Conservation (phyloP, 2,797 vertebrate species). For the Argya squamiceps region DNA sequence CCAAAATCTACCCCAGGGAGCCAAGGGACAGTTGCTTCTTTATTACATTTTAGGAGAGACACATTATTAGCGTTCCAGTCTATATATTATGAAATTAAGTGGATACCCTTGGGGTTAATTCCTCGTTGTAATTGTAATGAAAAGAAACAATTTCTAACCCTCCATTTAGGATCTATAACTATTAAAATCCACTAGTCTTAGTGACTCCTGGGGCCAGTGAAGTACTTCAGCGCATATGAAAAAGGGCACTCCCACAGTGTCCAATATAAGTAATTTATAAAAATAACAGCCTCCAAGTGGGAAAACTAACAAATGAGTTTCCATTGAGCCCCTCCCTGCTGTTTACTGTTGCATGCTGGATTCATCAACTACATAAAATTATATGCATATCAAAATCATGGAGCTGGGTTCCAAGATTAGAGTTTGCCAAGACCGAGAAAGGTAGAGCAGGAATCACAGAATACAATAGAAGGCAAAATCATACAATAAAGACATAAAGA, state of each 20-base stretch:
- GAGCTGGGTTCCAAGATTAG: slow-evolving; percentile 30
- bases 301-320: slow-evolving; percentile 78
- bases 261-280: slow-evolving; percentile 79
- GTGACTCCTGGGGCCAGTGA: slow-evolving; percentile 77
- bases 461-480: not conserved
- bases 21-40: slow-evolving; percentile 81
- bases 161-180: slow-evolving; percentile 82
- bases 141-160: slow-evolving; percentile 82
- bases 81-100: slow-evolving; percentile 86
- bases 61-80: slow-evolving; percentile 82
- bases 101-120: slow-evolving; percentile 83
- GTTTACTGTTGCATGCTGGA: slow-evolving; percentile 65
- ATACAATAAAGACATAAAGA: not conserved
- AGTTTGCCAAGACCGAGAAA: not conserved
- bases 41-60: slow-evolving; percentile 78
- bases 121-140: slow-evolving; percentile 84
- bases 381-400: slow-evolving; percentile 46
- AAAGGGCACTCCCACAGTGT: slow-evolving; percentile 76
- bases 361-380: slow-evolving; percentile 65
- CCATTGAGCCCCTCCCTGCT: slow-evolving; percentile 75
- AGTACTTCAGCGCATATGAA: slow-evolving; percentile 71
- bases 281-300: slow-evolving; percentile 76
- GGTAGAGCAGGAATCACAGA: not conserved
- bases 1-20: slow-evolving; percentile 76
- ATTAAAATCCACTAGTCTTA: slow-evolving; percentile 81